Evolutionary conservation across 2,113 vertebrate species (phyloP), one percentile per base, ranked within the genome.

Genomic region (Takifugu flavidus): DNA sequence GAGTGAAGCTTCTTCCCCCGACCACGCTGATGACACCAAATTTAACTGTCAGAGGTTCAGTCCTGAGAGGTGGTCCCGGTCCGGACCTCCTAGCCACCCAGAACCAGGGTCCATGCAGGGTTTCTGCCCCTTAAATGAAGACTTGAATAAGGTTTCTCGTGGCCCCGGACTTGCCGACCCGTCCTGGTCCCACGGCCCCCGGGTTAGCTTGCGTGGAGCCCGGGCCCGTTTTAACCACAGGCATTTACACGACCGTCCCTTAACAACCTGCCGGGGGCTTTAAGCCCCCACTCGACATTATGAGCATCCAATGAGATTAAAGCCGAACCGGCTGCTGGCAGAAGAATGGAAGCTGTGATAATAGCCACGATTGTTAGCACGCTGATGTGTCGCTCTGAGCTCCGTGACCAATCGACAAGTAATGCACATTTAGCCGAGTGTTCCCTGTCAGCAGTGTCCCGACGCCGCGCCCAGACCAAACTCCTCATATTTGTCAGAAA

Each of bases 181-280:
- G 87, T 89, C 88, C 84, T 89, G 83, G 82, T 70, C 90, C 74
- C 62, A 27, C 29, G 89, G 87, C 52, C 63, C 77, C 72, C 64
- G 77, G 87, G 67, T 87, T 87, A 77, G 82, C 62, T 87, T 81
- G 20, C 20, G 20, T 75, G 63, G 72, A 60, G 68, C 73, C 62
- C 39, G 67, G 71, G 80, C 85, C 74, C 72, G 53, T 83, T 90
- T 91, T 88, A 91, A 93, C 91, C 82, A 89, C 83, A 89, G 84
- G 82, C 88, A 83, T 94, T 94, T 93, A 88, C 90, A 94, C 93
- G 91, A 86, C 88, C 82, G 84, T 71, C 78, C 85, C 91, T 79
- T 87, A 93, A 92, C 89, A 92, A 92, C 91, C 91, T 89, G 89
- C 92, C 93, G 95, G 94, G 94, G 95, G 91, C 92, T 91, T 83